A percentile compares a stretch with the other conserved stretches of the same genome.
These are phyloP conservation scores for Pseudochaenichthys georgianus DNA, from an alignment of 2,797 vertebrate genomes.

Conservation along the genomic window DNA sequence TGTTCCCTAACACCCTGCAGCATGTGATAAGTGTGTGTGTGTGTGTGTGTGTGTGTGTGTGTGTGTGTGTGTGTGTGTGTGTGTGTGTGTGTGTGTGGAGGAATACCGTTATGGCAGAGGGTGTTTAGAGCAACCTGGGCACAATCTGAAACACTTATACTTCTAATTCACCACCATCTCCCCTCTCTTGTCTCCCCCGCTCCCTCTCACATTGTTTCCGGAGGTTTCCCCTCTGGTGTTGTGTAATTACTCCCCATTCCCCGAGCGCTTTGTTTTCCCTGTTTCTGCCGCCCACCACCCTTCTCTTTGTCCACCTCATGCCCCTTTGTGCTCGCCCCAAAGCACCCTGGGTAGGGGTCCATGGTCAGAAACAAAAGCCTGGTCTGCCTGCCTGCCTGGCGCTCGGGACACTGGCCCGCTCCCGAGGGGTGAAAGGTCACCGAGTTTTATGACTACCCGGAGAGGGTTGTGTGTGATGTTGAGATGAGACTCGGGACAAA, in stretches of 20 bases:
- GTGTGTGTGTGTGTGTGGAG: conserved; percentile 8
- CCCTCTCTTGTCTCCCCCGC: neutral
- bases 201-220: conserved; percentile 46
- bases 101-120: conserved; percentile 25
- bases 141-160: neutral
- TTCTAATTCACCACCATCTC: neutral
- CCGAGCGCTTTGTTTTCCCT: conserved; percentile 63
- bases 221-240: conserved; percentile 65
- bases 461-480: conserved; percentile 40
- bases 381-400: conserved; percentile 52
- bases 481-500: conserved; percentile 43
- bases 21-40: conserved; percentile 30
- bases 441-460: conserved; percentile 50
- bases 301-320: conserved; percentile 82
- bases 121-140: neutral
- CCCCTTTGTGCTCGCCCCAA: conserved; percentile 72
- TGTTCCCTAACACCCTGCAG: conserved; percentile 55
- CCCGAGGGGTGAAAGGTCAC: conserved; percentile 66
- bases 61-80: neutral
- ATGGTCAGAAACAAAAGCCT: conserved; percentile 71
- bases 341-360: conserved; percentile 73
- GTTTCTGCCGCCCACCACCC: conserved; percentile 69
- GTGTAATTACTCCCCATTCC: conserved; percentile 75
- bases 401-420: conserved; percentile 41
- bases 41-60: conserved; percentile 21